phyloP scores from a whole-genome alignment of 2,797 vertebrate species.

The Chelmon rostratus region DNA sequence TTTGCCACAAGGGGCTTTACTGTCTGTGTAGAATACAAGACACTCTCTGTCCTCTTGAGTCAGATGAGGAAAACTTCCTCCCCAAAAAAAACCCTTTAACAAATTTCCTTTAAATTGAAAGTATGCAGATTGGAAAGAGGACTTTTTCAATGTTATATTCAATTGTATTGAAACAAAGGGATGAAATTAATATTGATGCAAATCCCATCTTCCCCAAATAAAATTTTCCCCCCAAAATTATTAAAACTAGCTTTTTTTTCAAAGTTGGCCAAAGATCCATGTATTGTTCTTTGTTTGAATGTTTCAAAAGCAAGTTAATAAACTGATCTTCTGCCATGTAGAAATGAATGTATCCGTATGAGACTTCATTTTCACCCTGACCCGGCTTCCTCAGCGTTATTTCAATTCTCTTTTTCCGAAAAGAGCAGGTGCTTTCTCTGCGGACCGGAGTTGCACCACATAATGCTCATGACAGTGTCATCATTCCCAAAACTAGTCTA shows the following conservation, averaged over 20 bases:
- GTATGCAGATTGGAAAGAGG: neutral
- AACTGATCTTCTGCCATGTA: neutral
- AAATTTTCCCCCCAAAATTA: too few species aligned
- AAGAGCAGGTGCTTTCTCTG: conserved; percentile 56
- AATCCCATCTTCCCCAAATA: neutral
- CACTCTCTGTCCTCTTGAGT: too few species aligned
- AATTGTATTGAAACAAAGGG: neutral
- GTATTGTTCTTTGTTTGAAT: neutral
- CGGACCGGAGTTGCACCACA: conserved; percentile 45
- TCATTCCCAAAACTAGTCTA: conserved; percentile 76
- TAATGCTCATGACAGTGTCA: conserved; percentile 59
- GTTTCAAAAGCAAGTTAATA: neutral
- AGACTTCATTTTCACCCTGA: neutral
- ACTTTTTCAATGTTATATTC: neutral
- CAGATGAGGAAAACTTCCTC: too few species aligned
- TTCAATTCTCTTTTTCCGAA: conserved; percentile 11
- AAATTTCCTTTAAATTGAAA: neutral
- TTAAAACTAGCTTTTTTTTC: neutral
- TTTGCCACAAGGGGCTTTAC: too few species aligned
- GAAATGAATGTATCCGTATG: neutral
- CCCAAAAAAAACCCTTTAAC: too few species aligned
- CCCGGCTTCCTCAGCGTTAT: conserved; percentile 14
- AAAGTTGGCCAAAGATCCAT: neutral
- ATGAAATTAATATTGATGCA: neutral
- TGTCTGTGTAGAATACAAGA: too few species aligned